These are phyloP conservation scores for Conger conger DNA, from an alignment of 2,113 vertebrate species.

Conservation along the genomic window DNA sequence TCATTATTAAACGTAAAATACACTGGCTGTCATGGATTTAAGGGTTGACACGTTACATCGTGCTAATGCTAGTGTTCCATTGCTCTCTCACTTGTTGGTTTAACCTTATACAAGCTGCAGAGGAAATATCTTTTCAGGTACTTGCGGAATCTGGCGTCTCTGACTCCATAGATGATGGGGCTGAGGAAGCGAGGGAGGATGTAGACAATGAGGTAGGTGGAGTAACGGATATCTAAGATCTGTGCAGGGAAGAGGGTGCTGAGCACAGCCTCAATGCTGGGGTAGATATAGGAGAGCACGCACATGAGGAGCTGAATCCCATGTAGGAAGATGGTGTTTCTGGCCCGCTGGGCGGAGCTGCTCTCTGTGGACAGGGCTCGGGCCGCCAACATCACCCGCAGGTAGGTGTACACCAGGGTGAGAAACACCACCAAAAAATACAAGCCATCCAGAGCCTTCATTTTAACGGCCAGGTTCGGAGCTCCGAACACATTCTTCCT, in stretches of 20 bases:
- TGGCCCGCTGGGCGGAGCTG: slow-evolving; percentile 50
- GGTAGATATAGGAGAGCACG: slow-evolving; percentile 68
- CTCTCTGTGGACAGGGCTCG: slow-evolving; percentile 50
- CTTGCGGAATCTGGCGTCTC: slow-evolving; percentile 62
- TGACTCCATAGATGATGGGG: slow-evolving; percentile 64
- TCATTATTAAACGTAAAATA: background rate
- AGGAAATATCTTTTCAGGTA: slow-evolving; percentile 52
- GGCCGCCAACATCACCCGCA: slow-evolving; percentile 59
- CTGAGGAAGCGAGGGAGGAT: slow-evolving; percentile 68
- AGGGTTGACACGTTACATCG: background rate
- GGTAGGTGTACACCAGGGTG: slow-evolving; percentile 63
- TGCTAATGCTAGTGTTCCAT: background rate
- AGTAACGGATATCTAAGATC: slow-evolving; percentile 56
- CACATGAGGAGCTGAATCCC: slow-evolving; percentile 70
- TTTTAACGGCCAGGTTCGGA: slow-evolving; percentile 46
- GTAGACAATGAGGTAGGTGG: slow-evolving; percentile 65
- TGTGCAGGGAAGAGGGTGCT: slow-evolving; percentile 50
- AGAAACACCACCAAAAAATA: slow-evolving; percentile 68
- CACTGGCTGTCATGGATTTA: background rate
- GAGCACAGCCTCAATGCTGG: slow-evolving; percentile 57
- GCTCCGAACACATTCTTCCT: slow-evolving; percentile 63
- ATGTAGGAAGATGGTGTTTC: slow-evolving; percentile 70
- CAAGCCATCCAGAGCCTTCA: slow-evolving; percentile 58
- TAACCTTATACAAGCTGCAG: slow-evolving; percentile 19
- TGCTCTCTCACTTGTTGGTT: slow-evolving; percentile 1